These are phyloP conservation scores for Osmerus eperlanus DNA, from an alignment of 2,113 vertebrate species.

Conservation along the genomic window DNA sequence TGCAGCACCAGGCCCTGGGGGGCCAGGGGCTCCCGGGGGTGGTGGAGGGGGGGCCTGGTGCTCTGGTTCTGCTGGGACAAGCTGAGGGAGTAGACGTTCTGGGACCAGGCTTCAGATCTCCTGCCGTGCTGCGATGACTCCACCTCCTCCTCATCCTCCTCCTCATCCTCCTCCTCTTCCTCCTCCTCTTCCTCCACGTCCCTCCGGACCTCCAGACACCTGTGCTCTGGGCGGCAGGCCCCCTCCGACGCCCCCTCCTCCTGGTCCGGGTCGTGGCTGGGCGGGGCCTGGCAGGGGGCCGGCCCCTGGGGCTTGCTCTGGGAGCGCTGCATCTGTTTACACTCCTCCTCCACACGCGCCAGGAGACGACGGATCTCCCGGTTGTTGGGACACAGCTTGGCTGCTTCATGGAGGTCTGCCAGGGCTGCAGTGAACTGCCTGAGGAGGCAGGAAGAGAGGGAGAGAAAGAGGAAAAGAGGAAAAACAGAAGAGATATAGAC, in stretches of 20 bases:
- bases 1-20: constrained; percentile 82
- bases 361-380: constrained; percentile 88
- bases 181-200: constrained; percentile 56
- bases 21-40: constrained; percentile 71
- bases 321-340: constrained; percentile 83
- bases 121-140: constrained; percentile 54
- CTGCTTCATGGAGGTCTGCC: constrained; percentile 86
- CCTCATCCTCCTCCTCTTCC: constrained; percentile 14
- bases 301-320: constrained; percentile 65
- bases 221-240: constrained; percentile 39
- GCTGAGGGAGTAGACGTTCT: constrained; percentile 53
- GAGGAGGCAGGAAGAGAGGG: constrained; percentile 12
- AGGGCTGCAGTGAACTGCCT: constrained; percentile 91
- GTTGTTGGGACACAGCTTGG: constrained; percentile 89
- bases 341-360: constrained; percentile 92
- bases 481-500: not conserved
- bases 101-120: constrained; percentile 62
- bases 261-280: constrained; percentile 72
- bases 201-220: constrained; percentile 53
- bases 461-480: not conserved
- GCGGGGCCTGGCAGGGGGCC: constrained; percentile 53
- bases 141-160: constrained; percentile 62
- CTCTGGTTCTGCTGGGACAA: constrained; percentile 66
- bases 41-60: constrained; percentile 57
- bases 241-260: constrained; percentile 58